Base-by-base conservation (phyloP, 2,888 invertebrate species). In the Cyrtodaria siliqua region DNA sequence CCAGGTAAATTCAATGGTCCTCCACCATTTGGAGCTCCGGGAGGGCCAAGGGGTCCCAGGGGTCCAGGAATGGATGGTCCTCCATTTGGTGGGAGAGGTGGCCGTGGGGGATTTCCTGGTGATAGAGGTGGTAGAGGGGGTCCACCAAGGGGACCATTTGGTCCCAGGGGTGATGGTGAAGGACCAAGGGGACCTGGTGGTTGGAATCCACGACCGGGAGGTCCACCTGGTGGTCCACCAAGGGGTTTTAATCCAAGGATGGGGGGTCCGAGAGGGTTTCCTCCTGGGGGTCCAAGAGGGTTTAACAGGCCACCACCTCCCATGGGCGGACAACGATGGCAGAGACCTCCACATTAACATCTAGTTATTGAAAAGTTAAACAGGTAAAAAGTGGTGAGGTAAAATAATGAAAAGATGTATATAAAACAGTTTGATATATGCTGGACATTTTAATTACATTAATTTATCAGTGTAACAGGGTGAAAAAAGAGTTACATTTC, bases 1-100 rank as follows among this genome's bases (percentile, higher is more conserved):
- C n/a, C n/a, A n/a, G 74, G 74, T 40, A 70, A 70, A 26, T 74
- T 74, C 29, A 73, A 68, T 63, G 76, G 70, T 20, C 77, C 74
- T 23, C 78, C 73, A 38, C 76, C 73, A 33, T 69, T 69, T 57
- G 62, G 62, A 49, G 67, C 59, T 38, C 67, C 67, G 1, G 67
- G 67, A 8, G 67, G 67, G 14, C 67, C 74, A 20, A 72, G 76
- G 53, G 80, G 80, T 44, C 78, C 73, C n/a, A 57, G 80, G 47
- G 80, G 80, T 29, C 80, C 80, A 1, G 71, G 80, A 9, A 80
- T 80, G 80, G 80, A 80, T 20, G 80, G 80, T 2, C 80, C 80
- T 18, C 71, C 75, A 38, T 73, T 75, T 72, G 73, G 64, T n/a
- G 53, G 59, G 8, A 42, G 76, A 29, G 80, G 76, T 56, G 64